phyloP scores from a whole-genome alignment of 2,113 vertebrate species.

The Poeciliopsis retropinna region DNA sequence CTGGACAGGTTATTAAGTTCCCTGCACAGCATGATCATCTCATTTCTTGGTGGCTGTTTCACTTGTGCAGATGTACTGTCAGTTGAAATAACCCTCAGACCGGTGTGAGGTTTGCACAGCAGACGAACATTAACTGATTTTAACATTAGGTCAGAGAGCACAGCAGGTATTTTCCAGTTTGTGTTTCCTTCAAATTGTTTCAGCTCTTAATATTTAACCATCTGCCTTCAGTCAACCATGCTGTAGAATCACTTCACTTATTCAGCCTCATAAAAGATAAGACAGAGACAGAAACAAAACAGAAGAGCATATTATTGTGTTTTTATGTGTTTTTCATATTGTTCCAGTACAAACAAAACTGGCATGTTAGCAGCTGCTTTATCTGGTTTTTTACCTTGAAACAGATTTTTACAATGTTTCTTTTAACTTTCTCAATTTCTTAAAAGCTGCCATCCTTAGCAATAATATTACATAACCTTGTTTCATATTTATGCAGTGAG shows the following conservation, averaged over 20 bases:
- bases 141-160: constrained; percentile 16
- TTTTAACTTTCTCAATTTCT: neutral
- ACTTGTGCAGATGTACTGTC: constrained; percentile 63
- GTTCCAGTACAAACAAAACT: constrained; percentile 2
- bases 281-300: constrained; percentile 28
- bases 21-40: constrained; percentile 58
- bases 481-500: neutral
- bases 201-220: neutral
- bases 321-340: constrained; percentile 14
- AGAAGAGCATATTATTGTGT: constrained; percentile 16
- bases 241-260: neutral
- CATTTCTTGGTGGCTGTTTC: constrained; percentile 57
- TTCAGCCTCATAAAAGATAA: neutral
- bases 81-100: constrained; percentile 58
- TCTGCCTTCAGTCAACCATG: neutral
- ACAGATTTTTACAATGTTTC: neutral
- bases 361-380: neutral
- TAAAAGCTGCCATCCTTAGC: neutral
- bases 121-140: constrained; percentile 11
- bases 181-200: neutral
- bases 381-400: neutral
- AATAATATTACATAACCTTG: neutral
- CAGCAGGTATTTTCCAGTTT: neutral
- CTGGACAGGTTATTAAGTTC: constrained; percentile 71
- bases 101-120: constrained; percentile 18